Evolutionary conservation across 2,113 vertebrate genomes (phyloP), one percentile per base, ranked within the genome.

Genomic region (Rostratula benghalensis): DNA sequence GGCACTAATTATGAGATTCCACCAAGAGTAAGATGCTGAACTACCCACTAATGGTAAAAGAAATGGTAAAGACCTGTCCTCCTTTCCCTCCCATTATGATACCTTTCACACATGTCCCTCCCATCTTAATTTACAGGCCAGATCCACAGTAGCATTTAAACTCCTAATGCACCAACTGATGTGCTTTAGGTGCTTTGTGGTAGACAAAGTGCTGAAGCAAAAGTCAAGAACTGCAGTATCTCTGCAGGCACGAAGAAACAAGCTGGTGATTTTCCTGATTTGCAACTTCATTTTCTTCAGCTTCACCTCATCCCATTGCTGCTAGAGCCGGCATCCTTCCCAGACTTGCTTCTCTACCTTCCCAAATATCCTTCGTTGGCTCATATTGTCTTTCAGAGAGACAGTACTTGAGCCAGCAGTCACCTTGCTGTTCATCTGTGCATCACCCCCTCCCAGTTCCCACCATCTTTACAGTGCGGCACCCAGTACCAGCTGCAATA

Each of bases 151-250:
- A 18, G 54, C 31, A 14, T 18, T 37, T 37, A 31, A 82, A 63
- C 24, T 77, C 65, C 46, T 50, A 31, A 68, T 51, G 23, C 13
- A 11, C 23, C 0, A 0, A 27, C 39, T 18, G 6, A 9, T 17
- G 37, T 41, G 16, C 60, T 63, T 63, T 20, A 28, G 35, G 35
- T 63, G 37, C 60, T 63, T 39, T 39, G 33, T 9, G 33, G 22
- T 24, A 73, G 88, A 60, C 16, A 43, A 79, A 77, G 33, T 7
- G 13, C 20, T 2, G 6, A 83, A 70, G 50, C 39, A 81, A n/a
- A 90, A 81, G 50, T 67, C 87, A 87, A 74, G 50, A 90, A 21
- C 30, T 83, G 24, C 43, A 79, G 27, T 14, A 56, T 5, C 45
- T 92, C 76, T 50, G 41, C 17, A 56, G 30, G 50, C 17, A 0